Percentiles rank a stretch among this genome's conserved stretches.
Conservation (phyloP, 2,113 vertebrate genomes). For the Corythornis vintsioides region DNA sequence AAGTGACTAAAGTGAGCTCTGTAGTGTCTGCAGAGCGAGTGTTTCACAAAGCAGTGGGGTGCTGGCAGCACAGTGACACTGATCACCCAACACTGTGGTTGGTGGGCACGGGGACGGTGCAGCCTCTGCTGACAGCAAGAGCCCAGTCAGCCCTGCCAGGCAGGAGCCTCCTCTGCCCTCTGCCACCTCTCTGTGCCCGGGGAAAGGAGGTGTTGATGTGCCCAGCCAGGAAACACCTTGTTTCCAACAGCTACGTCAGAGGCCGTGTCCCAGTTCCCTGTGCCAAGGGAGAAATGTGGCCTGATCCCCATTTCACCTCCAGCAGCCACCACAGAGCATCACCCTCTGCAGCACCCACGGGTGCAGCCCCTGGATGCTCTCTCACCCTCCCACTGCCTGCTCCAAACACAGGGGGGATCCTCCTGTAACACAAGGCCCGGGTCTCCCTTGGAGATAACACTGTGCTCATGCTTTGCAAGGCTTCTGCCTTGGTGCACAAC, state of each 20-base stretch:
- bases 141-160: accelerated
- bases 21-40: background rate
- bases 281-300: accelerated
- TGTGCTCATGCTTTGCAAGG: background rate
- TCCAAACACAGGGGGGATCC: background rate
- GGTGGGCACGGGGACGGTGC: accelerated
- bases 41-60: constrained; percentile 5
- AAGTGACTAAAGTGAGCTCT: background rate
- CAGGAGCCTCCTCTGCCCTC: background rate
- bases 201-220: background rate
- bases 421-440: accelerated
- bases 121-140: accelerated
- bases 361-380: accelerated
- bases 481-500: background rate
- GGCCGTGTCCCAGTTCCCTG: accelerated
- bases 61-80: background rate
- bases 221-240: accelerated
- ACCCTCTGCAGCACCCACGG: accelerated
- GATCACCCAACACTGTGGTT: background rate
- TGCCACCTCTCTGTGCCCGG: background rate
- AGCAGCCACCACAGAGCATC: accelerated
- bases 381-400: background rate
- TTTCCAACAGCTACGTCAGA: accelerated
- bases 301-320: background rate
- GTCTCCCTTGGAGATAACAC: accelerated